Percentiles rank a stretch among this genome's conserved stretches.
Conservation (phyloP, 1,140 invertebrate genomes). For the Lepidurus packardi region DNA sequence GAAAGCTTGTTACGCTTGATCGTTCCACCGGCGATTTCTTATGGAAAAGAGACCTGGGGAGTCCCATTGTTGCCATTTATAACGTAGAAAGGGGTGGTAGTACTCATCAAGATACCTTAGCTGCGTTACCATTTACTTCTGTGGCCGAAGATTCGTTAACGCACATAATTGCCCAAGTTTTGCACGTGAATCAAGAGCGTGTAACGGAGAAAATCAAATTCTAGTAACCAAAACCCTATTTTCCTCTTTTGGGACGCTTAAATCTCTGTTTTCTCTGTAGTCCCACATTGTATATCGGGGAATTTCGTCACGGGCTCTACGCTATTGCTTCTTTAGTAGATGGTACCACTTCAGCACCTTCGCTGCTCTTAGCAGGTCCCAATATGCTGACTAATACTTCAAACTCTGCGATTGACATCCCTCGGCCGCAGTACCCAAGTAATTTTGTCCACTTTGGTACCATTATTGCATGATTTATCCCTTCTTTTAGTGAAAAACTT, state of each 20-base stretch:
- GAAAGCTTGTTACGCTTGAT: constrained; percentile 72
- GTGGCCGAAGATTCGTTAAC: constrained; percentile 78
- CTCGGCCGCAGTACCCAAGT: not conserved
- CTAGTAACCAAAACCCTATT: constrained; percentile 56
- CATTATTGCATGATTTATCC: not conserved
- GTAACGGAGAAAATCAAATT: constrained; percentile 64
- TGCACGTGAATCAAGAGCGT: constrained; percentile 43
- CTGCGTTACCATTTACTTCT: constrained; percentile 78
- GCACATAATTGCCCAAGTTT: constrained; percentile 59
- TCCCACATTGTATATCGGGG: constrained; percentile 87
- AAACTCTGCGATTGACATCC: not conserved
- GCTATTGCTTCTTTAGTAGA: constrained; percentile 87
- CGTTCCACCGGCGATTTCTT: constrained; percentile 64
- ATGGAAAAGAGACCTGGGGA: constrained; percentile 80
- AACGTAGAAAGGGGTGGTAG: constrained; percentile 57
- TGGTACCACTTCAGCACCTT: constrained; percentile 50
- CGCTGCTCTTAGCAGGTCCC: not conserved
- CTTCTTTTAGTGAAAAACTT: not conserved
- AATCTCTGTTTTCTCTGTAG: constrained; percentile 51
- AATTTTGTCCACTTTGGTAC: not conserved
- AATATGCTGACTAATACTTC: not conserved
- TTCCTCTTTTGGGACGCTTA: not conserved
- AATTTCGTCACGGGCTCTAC: constrained; percentile 79
- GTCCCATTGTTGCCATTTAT: constrained; percentile 88
- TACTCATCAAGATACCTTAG: constrained; percentile 46